Evolutionary conservation across 2,888 invertebrate species (phyloP).

Genomic region (Neoitamus cyanurus): DNA sequence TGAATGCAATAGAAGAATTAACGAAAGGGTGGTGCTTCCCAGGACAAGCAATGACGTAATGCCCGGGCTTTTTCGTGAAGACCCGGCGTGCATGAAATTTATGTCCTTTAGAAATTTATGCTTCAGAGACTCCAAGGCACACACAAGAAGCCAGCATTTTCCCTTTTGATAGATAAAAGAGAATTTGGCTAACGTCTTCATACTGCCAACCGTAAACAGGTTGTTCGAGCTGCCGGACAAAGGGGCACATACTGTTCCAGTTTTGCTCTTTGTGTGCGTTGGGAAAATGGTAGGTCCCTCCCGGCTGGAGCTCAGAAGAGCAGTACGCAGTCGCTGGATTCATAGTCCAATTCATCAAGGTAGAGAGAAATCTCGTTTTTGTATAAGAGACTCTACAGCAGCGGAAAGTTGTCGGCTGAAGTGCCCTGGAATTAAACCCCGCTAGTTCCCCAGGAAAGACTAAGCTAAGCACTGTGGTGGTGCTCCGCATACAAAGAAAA

Average conservation of each 20-base stretch:
- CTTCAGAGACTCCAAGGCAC: constrained; percentile 26
- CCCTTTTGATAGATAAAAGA: constrained; percentile 36
- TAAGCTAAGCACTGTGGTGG: neutral
- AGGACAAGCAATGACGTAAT: constrained; percentile 35
- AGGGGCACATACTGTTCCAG: constrained; percentile 21
- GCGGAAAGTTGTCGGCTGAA: neutral
- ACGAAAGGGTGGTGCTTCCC: constrained; percentile 35
- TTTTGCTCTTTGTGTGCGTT: neutral
- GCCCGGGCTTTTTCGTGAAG: constrained; percentile 26
- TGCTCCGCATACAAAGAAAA: neutral
- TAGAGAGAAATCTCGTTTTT: neutral
- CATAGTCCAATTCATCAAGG: constrained; percentile 17
- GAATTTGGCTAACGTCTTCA: constrained; percentile 37
- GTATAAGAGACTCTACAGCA: neutral
- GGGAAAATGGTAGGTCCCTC: constrained; percentile 20
- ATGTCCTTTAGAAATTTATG: constrained; percentile 32
- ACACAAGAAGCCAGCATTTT: constrained; percentile 42
- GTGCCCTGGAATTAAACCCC: neutral
- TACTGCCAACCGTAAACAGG: constrained; percentile 40
- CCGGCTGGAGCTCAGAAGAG: neutral
- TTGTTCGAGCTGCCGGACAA: constrained; percentile 43
- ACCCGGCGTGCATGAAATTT: constrained; percentile 29
- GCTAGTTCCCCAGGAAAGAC: neutral
- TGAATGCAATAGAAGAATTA: constrained; percentile 44
- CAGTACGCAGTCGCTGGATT: neutral